Base-by-base conservation (phyloP, 2,797 vertebrate species). In the Pseudomugil tenellus region DNA sequence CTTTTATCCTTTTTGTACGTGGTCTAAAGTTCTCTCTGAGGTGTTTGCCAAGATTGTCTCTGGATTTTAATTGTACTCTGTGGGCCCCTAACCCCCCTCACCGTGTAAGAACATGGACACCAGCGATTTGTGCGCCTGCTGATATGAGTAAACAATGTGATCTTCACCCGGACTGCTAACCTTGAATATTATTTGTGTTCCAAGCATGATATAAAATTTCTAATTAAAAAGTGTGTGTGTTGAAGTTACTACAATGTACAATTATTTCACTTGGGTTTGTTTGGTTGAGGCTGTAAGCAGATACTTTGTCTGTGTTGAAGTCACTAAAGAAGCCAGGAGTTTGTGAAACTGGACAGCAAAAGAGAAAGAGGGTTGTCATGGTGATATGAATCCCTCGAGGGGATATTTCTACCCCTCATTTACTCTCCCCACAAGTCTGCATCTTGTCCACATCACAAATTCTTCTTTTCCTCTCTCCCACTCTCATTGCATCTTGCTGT, bases 341-440 rank as follows among this genome's bases (percentile, higher is more conserved):
- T 86, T 82, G 75, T 74, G 57, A 72, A 79, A 66, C 83, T 67
- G 85, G 81, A 90, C 80, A 80, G 76, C 58, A 61, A 76, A 87
- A 82, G 76, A 89, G 84, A 88, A 75, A 72, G 66, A 73, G 65
- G 62, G 91, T 91, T 89, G 88, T 89, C 89, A 91, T 89, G 85
- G 88, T 80, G 87, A 91, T 88, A 79, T 72, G 67, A 81, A 83
- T 87, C 82, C 79, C 85, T 84, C 23, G 65, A 85, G 87, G 62
- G 61, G 49, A 78, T 70, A 74, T 73, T 74, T 71, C 17, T 70
- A 58, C 66, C 70, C 63, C 74, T 75, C 68, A 83, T 89, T 86
- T 86, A 70, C 77, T 87, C 72, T 79, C 70, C 74, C 53, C 68
- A 70, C 66, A 81, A 84, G 79, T 85, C 74, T 81, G 54, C 72